These are phyloP conservation scores for Hephaestus fuliginosus DNA, from an alignment of 2,797 vertebrate species.

Conservation along the genomic window DNA sequence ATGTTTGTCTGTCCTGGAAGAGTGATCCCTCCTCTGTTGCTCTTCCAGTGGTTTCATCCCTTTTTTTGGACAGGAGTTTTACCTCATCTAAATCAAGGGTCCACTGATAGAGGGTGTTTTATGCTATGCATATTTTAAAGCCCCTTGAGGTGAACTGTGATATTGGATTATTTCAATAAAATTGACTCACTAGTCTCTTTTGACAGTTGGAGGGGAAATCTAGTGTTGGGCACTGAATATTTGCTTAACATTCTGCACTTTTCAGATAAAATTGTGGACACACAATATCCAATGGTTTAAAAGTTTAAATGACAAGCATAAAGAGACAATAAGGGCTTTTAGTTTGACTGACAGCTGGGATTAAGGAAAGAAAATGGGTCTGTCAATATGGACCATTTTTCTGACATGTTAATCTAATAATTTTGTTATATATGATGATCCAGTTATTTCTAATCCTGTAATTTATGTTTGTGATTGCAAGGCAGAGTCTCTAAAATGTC, in stretches of 20 bases:
- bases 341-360: neutral
- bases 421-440: neutral
- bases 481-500: neutral
- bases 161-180: too few species aligned
- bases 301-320: neutral
- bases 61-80: too few species aligned
- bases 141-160: too few species aligned
- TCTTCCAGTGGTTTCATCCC: too few species aligned
- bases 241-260: neutral
- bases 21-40: too few species aligned
- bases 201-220: neutral
- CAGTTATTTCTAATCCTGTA: constrained; percentile 17
- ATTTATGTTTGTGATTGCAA: constrained; percentile 4
- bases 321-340: neutral
- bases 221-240: neutral
- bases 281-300: neutral
- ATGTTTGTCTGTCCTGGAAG: too few species aligned
- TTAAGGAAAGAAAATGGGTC: neutral
- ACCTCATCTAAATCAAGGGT: too few species aligned
- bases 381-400: neutral
- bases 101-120: too few species aligned
- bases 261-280: neutral
- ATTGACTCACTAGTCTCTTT: neutral
- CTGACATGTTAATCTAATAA: neutral
- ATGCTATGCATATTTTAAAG: too few species aligned